Conservation (phyloP, 2,113 vertebrate genomes). For the Chamaetylas fuelleborni region DNA sequence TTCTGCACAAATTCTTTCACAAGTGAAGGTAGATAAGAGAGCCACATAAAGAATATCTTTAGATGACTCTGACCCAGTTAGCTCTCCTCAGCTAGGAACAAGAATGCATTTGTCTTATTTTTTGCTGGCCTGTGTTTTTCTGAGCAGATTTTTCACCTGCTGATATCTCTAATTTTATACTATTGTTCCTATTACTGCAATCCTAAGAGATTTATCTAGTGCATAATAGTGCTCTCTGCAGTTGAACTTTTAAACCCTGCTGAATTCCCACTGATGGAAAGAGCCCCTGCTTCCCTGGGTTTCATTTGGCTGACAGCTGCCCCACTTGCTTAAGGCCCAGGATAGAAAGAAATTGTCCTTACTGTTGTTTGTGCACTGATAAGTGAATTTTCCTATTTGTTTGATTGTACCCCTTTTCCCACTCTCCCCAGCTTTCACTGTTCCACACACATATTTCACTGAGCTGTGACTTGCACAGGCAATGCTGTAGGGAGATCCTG, state of each 20-base stretch:
- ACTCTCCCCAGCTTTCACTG: fast-evolving
- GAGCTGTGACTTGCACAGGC: not conserved
- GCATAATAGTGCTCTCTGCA: not conserved
- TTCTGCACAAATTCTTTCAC: not conserved
- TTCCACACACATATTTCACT: fast-evolving
- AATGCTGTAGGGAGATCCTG: fast-evolving
- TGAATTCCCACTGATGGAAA: not conserved
- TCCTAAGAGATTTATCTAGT: not conserved
- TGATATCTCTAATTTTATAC: not conserved
- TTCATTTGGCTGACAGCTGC: not conserved
- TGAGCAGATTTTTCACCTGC: not conserved
- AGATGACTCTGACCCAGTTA: constrained; percentile 32
- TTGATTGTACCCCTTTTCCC: not conserved
- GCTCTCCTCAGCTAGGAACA: not conserved
- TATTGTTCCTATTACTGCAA: not conserved
- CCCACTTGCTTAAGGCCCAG: not conserved
- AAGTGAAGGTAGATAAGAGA: not conserved
- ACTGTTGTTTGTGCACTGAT: not conserved
- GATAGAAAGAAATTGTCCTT: not conserved
- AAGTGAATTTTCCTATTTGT: not conserved
- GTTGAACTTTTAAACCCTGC: not conserved
- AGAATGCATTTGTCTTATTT: not conserved
- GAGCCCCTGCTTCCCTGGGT: not conserved
- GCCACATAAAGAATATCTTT: not conserved
- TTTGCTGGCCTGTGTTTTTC: not conserved